phyloP scores from a whole-genome alignment of 2,888 invertebrate genomes.

The Tholera decimalis region DNA sequence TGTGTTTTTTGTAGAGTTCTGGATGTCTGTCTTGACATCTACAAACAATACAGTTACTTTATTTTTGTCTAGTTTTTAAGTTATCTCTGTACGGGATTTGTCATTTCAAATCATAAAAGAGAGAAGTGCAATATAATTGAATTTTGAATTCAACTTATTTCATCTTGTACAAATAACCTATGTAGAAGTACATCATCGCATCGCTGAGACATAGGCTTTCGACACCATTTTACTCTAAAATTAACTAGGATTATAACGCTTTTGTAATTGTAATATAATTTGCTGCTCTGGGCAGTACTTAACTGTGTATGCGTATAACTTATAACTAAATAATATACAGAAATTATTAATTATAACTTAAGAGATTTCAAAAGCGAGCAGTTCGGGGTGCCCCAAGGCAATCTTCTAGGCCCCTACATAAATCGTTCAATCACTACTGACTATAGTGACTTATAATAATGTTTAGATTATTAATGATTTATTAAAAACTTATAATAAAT shows the following conservation, averaged over 20 bases:
- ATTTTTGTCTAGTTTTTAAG: slow-evolving; percentile 15
- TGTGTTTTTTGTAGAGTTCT: slow-evolving; percentile 26
- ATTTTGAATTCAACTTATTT: too few species aligned
- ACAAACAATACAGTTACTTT: slow-evolving; percentile 54
- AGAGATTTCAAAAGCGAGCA: background rate
- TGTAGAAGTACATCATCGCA: background rate
- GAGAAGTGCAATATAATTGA: too few species aligned
- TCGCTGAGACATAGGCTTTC: slow-evolving; percentile 1
- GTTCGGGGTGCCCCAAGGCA: slow-evolving; percentile 14
- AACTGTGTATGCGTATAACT: background rate
- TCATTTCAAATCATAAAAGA: too few species aligned
- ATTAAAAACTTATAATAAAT: too few species aligned
- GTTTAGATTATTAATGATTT: too few species aligned
- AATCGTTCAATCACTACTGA: background rate
- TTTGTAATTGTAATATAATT: too few species aligned
- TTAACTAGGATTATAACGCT: background rate
- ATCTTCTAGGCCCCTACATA: background rate
- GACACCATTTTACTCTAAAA: background rate
- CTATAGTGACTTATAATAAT: background rate
- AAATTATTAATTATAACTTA: background rate
- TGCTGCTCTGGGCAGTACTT: background rate
- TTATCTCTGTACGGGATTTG: too few species aligned
- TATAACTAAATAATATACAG: background rate
- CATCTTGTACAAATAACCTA: too few species aligned
- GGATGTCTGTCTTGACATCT: slow-evolving; percentile 56